Evolutionary conservation across 2,113 vertebrate genomes (phyloP), one percentile per base, ranked within the genome.

Genomic region (Prionailurus bengalensis): DNA sequence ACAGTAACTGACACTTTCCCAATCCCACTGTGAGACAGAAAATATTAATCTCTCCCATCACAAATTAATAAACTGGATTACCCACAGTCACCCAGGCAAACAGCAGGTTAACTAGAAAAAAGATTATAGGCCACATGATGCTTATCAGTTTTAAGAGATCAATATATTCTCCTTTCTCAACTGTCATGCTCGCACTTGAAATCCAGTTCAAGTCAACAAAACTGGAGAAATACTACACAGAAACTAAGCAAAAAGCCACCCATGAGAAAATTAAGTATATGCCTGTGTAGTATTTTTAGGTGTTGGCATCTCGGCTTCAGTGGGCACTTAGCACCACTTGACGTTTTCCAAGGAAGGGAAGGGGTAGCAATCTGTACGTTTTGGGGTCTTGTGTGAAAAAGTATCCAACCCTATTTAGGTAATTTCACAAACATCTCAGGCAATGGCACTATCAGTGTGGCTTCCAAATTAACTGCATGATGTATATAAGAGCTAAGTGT

Each of bases 21-120:
- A 96, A 14, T 76, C 48, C 21, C 33, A 84, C 58, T 81, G 5
- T 58, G 81, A 92, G 25, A 76, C 4, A 82, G 31, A 88, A 84
- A 83, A 61, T 21, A 97, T 76, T 76, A 83, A 70, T 73, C 36
- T n/a, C 36, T 51, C 73, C 23, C 36, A 85, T 36, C 66, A 80
- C 51, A 93, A 96, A 95, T 87, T 45, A 89, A 88, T 90, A 90
- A 97, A 83, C 21, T 45, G 61, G 89, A 76, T 33, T 74, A 70
- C 17, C 25, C 36, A 79, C 1, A 14, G 48, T 91, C 70, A 53
- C 45, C 63, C 29, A 87, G 51, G 25, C 68, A 65, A 36, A 89
- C 29, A 70, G 11, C 2, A 71, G 36, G 55, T 17, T 48, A 91
- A 70, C 55, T 14, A 76, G 39, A 92, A 95, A 91, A 23, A 61